phyloP scores from a whole-genome alignment of 2,797 vertebrate genomes.

The Aplochiton taeniatus region DNA sequence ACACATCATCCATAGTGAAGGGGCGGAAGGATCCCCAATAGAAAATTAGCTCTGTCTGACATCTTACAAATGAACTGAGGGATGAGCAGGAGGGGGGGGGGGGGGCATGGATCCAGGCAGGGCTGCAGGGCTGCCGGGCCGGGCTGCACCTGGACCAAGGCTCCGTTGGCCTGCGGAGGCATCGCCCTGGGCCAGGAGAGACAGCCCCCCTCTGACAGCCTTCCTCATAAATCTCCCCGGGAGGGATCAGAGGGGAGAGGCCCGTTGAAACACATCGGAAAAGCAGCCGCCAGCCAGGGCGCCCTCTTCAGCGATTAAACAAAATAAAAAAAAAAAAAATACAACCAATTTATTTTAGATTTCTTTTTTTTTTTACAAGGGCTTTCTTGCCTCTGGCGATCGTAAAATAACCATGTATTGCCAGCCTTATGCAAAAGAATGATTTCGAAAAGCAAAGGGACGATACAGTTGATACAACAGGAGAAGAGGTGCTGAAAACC shows the following conservation, averaged over 20 bases:
- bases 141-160: slow-evolving; percentile 73
- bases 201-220: slow-evolving; percentile 64
- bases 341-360: background rate
- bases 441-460: too few species aligned
- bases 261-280: slow-evolving; percentile 67
- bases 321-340: slow-evolving; percentile 18
- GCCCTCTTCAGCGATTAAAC: slow-evolving; percentile 27
- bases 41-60: slow-evolving; percentile 66
- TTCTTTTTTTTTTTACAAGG: background rate
- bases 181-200: slow-evolving; percentile 52
- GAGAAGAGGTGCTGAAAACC: too few species aligned
- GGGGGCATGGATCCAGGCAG: slow-evolving; percentile 45
- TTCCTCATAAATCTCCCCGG: slow-evolving; percentile 70
- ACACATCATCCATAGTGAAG: slow-evolving; percentile 35
- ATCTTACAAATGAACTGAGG: slow-evolving; percentile 70
- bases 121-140: slow-evolving; percentile 53
- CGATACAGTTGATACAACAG: too few species aligned
- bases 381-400: slow-evolving; percentile 17
- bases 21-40: slow-evolving; percentile 40
- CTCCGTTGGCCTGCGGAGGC: slow-evolving; percentile 38
- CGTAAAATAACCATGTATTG: too few species aligned
- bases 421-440: too few species aligned
- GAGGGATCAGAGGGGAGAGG: slow-evolving; percentile 53
- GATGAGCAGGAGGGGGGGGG: slow-evolving; percentile 32
- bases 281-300: slow-evolving; percentile 43